A percentile compares a stretch with the other conserved stretches of the same genome.
Conservation (phyloP, 2,888 invertebrate genomes). For the Drosophila greeni region DNA sequence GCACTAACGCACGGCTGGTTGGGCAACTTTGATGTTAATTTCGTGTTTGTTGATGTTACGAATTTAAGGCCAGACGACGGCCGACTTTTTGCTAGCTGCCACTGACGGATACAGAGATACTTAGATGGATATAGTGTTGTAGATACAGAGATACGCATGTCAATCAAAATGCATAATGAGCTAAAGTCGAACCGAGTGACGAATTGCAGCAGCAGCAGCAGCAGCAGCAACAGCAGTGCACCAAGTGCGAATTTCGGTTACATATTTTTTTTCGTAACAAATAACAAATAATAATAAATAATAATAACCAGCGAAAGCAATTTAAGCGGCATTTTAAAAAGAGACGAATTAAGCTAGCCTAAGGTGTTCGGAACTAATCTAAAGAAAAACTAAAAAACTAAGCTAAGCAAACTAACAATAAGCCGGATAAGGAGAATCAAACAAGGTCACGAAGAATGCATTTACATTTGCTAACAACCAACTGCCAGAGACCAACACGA, state of each 20-base stretch:
- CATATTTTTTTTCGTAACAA: slow-evolving; percentile 31
- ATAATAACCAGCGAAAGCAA: slow-evolving; percentile 26
- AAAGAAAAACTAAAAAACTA: slow-evolving; percentile 24
- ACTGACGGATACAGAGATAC: slow-evolving; percentile 22
- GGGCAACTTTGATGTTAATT: slow-evolving; percentile 67
- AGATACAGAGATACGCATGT: slow-evolving; percentile 55
- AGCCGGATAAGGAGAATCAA: slow-evolving; percentile 13
- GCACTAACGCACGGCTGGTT: slow-evolving; percentile 23
- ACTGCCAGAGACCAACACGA: no score
- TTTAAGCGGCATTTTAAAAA: slow-evolving; percentile 31
- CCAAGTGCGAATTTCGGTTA: slow-evolving; percentile 46
- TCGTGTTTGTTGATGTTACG: slow-evolving; percentile 65
- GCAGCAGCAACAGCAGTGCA: slow-evolving; percentile 43
- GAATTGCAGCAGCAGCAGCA: slow-evolving; percentile 18
- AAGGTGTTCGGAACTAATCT: slow-evolving; percentile 31
- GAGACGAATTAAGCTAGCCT: slow-evolving; percentile 24
- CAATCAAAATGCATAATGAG: slow-evolving; percentile 62
- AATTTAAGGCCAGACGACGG: slow-evolving; percentile 56
- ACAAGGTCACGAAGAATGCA: slow-evolving; percentile 13
- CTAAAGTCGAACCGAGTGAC: slow-evolving; percentile 30
- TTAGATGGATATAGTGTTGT: slow-evolving; percentile 40
- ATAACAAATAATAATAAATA: slow-evolving; percentile 11
- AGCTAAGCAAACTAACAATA: slow-evolving; percentile 13
- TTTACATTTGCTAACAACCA: slow-evolving; percentile 33
- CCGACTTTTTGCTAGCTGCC: slow-evolving; percentile 31